Evolutionary conservation across 2,888 invertebrate genomes (phyloP), one percentile per base, ranked within the genome.

Genomic region (Aspidapion aeneum): DNA sequence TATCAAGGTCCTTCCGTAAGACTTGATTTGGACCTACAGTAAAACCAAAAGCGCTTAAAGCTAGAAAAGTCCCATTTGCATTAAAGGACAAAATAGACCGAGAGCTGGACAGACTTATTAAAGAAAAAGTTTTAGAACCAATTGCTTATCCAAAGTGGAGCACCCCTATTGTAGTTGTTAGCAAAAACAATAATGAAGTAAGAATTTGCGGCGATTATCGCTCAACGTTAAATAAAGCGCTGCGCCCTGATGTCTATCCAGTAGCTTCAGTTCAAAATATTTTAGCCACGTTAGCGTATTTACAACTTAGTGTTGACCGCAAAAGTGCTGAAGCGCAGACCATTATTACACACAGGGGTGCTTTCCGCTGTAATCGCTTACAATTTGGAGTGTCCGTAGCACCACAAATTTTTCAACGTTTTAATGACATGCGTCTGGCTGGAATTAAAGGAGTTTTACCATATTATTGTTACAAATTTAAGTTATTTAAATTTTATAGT

Each of bases 271-370:
- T 52, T 68, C 71, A n/a, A 62, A 69, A 64, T 35, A 61, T 69
- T 21, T 79, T 79, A 68, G 69, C 74, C 1, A 77, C 75, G 65
- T 66, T 80, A 7, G 77, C 77, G 5, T 79, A 77, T 67, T 73
- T 55, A 35, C 77, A 79, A 67, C 59, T 75, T n/a, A 52, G 60
- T 9, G 67, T 77, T 3, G 74, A 75, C 61, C 70, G 75, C 19
- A 67, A 72, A 62, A 70, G 76, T 2, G 71, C 75, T 21, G 66
- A 72, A 21, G 65, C 72, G 2, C 72, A 70, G n/a, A 76, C 75
- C 0, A 73, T 77, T 16, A 71, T 70, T 20, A 78, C 76, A 1
- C 75, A 75, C 58, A 72, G 70, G 58, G 77, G 76, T 0, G 66
- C 74, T 3, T 78, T 74, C 60, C 60, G 62, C 20, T 69, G 71